Conservation (phyloP, 2,888 invertebrate species). For the Penaeus monodon region DNA sequence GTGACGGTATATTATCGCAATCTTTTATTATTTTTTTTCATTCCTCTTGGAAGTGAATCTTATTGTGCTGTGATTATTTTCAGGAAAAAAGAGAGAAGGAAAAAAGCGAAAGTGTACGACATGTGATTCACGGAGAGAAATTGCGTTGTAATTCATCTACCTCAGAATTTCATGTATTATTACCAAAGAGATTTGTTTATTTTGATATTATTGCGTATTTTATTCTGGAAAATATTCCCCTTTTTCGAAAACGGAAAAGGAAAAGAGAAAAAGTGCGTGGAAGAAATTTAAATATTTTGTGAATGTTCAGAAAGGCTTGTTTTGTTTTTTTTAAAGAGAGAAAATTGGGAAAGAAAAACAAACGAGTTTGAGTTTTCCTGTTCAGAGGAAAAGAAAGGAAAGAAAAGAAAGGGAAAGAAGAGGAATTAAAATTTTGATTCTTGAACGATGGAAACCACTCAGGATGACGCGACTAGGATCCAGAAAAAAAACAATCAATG, state of each 20-base stretch:
- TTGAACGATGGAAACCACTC: background rate
- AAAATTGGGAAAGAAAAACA: background rate
- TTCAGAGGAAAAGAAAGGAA: background rate
- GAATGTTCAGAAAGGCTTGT: too few relatives aligned
- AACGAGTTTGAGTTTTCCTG: background rate
- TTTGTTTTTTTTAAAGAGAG: too few relatives aligned
- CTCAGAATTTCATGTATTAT: conserved; percentile 14
- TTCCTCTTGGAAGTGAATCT: too few relatives aligned
- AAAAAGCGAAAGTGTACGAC: background rate
- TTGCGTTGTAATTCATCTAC: conserved; percentile 19
- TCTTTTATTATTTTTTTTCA: too few relatives aligned
- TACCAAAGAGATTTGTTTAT: conserved; percentile 11
- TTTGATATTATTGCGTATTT: too few relatives aligned
- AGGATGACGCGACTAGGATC: too few relatives aligned
- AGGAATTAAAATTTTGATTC: background rate
- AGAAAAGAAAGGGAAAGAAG: background rate
- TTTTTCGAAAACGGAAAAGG: too few relatives aligned
- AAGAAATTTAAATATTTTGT: too few relatives aligned
- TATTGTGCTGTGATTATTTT: background rate
- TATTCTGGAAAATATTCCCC: too few relatives aligned
- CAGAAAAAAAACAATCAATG: too few relatives aligned
- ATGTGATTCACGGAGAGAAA: background rate
- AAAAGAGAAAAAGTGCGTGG: too few relatives aligned
- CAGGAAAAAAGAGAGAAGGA: conserved; percentile 9
- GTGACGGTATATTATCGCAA: too few relatives aligned